Base-by-base conservation (phyloP, 2,113 vertebrate species). In the Prionailurus bengalensis region DNA sequence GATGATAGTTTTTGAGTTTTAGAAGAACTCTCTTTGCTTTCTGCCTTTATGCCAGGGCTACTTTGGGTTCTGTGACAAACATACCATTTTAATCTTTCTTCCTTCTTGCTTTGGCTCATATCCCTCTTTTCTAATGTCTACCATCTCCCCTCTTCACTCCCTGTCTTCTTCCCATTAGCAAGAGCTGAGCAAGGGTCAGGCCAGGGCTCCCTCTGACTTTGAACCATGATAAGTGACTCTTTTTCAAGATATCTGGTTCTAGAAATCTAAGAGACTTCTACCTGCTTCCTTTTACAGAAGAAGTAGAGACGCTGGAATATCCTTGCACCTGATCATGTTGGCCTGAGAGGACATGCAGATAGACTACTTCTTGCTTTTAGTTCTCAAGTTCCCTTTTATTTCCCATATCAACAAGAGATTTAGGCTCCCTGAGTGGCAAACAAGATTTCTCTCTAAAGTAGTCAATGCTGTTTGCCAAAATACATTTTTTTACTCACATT, bases 1-100 rank as follows among this genome's bases (percentile, higher is more conserved):
- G 80, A 80, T 91, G 84, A 63, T 55, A 61, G 55, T 36, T 93
- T 93, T 81, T 94, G 27, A 51, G 61, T 85, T 92, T 97, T 48
- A 87, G 27, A 71, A 82, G 53, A 65, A 21, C 12, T 79, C 16
- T 93, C 15, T 86, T 80, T 96, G 79, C 58, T 93, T 91, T 91
- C 48, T 87, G 25, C 63, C 23, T 95, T 70, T 48, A 39, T 63
- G 45, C n/a, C 70, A 84, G 65, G 58, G 83, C 55, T n/a, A 48
- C 45, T 73, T 84, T 36, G n/a, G 31, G 16, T 70, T 79, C 53
- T 23, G 8, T 42, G 82, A 29, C 39, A 91, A 89, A 23, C 23
- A 10, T 53, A 27, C 27, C 63, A 70, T 89, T 81, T 71, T 36
- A 81, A 42, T 78, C 19, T 0, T 6, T 51, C 1, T 25, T 61